Evolutionary conservation across 2,113 vertebrate species (phyloP).

Genomic region (Xenotilapia caudafasciata): DNA sequence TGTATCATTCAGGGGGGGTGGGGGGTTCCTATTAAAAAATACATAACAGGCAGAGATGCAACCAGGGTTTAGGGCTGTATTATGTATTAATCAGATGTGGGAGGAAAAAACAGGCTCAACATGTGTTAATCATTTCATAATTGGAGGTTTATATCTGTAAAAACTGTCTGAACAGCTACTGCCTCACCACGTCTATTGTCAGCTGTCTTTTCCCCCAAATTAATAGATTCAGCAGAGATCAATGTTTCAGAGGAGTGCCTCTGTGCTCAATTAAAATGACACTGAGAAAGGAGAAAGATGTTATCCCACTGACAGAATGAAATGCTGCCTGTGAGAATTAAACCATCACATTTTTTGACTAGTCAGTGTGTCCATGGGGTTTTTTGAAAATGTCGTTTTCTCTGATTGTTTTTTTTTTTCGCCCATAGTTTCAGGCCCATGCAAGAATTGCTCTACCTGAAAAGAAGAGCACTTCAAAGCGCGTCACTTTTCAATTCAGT

Average conservation of each 20-base stretch:
- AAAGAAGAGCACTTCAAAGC: not conserved
- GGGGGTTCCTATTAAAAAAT: not conserved
- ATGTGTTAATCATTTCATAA: not conserved
- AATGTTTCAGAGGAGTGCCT: not conserved
- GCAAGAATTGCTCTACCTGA: not conserved
- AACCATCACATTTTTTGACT: not conserved
- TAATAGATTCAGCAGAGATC: not conserved
- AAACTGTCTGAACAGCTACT: not conserved
- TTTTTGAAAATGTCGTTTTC: not conserved
- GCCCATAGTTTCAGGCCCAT: not conserved
- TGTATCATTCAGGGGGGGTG: too few relatives aligned
- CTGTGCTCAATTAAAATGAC: conserved; percentile 17
- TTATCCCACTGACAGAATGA: not conserved
- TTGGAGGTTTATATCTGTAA: not conserved
- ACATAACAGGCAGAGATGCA: not conserved
- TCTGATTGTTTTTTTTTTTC: not conserved
- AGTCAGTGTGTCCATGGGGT: fast-evolving
- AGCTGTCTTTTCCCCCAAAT: not conserved
- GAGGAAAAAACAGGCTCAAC: not conserved
- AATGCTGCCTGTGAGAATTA: not conserved
- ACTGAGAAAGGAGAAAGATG: not conserved
- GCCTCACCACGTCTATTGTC: not conserved
- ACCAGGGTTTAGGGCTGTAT: not conserved
- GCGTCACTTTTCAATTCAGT: not conserved
- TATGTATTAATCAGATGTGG: not conserved